Base-by-base conservation (phyloP, 2,113 vertebrate species). In the Talpa occidentalis region DNA sequence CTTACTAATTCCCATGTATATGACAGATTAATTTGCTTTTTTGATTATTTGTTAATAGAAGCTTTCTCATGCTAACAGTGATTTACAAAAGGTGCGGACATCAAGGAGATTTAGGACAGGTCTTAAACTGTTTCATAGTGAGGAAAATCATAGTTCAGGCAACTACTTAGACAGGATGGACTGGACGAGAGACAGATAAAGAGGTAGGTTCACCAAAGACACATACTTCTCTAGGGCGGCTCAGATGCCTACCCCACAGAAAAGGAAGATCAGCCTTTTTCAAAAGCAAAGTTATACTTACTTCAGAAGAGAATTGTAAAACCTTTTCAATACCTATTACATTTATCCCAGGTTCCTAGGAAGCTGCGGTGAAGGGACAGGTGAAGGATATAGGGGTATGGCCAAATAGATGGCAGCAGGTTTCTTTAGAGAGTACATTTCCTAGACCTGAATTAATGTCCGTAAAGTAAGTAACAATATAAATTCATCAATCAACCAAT, bases 271-370 rank as follows among this genome's bases (percentile, higher is more conserved):
- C 16, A 66, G 19, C 10, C 47, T 52, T 80, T 79, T 56, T 12
- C 49, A 67, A 87, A 93, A 93, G 60, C 66, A 32, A 17, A 60
- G 60, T 26, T 22, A 42, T 59, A 16, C 37, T 37, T 9, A 40
- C 10, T 17, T 37, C 14, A 79, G 91, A 87, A 44, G 11, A 92
- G 12, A 42, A 89, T 42, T 76, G 32, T 0, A 28, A 22, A 44
- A 52, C 5, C 32, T 86, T 82, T 72, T 60, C 83, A n/a, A 67
- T n/a, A 30, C 64, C 54, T 72, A 73, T 74, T 90, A 19, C 22
- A 40, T 52, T 49, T 82, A 35, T 40, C 28, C 1, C 52, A 52
- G 5, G 15, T 85, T 56, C 70, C 12, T 30, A 37, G 3, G 8
- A 52, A 64, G 37, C 21, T 35, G 2, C 11, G 3, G 44, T 72